These are phyloP conservation scores for Crotalus viridis DNA, from an alignment of 2,113 vertebrate genomes.

Conservation along the genomic window DNA sequence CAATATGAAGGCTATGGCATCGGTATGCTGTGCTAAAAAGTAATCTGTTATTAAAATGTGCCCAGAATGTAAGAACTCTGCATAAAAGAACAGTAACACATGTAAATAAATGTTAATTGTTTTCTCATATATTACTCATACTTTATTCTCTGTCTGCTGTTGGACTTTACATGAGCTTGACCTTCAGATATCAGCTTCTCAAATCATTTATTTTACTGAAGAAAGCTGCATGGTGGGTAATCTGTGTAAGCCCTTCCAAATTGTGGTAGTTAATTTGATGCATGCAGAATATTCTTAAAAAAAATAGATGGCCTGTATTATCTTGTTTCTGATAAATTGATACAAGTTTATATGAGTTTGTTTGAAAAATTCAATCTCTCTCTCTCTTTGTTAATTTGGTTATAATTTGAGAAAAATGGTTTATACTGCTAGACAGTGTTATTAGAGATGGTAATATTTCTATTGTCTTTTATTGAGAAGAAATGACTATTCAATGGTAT, in stretches of 20 bases:
- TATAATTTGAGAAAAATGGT: slow-evolving; percentile 53
- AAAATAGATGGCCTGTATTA: neutral
- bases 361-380: neutral
- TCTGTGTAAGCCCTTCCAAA: neutral
- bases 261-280: neutral
- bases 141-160: neutral
- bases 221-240: neutral
- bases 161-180: neutral
- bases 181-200: neutral
- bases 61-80: neutral
- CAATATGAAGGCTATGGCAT: slow-evolving; percentile 82
- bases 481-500: slow-evolving; percentile 13
- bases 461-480: neutral
- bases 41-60: neutral
- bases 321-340: neutral
- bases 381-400: slow-evolving; percentile 10
- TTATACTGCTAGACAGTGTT: slow-evolving; percentile 56
- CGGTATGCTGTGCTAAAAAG: slow-evolving; percentile 64
- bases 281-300: neutral
- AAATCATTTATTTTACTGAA: neutral
- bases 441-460: slow-evolving; percentile 51
- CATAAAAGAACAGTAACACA: neutral
- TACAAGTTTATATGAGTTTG: neutral
- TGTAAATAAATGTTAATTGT: neutral
- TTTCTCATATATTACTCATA: neutral